Percentiles rank a stretch among this genome's conserved stretches.
These are phyloP conservation scores for Helicoverpa zea DNA, from an alignment of 1,140 invertebrate genomes.

Conservation along the genomic window DNA sequence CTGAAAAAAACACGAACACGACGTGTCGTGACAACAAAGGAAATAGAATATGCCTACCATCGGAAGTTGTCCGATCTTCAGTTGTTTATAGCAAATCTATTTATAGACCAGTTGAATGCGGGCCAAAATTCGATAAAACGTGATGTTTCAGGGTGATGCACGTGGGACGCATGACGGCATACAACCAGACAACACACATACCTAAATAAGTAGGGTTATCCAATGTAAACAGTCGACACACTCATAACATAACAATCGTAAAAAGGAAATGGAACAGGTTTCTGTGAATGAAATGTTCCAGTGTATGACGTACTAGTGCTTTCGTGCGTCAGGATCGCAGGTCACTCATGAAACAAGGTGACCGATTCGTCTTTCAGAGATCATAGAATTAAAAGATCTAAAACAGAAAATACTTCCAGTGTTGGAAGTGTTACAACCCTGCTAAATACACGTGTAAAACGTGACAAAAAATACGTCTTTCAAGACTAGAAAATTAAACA, in stretches of 20 bases:
- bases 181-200: slow-evolving; percentile 53
- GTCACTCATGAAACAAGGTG: slow-evolving; percentile 1
- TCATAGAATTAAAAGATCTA: slow-evolving; percentile 1
- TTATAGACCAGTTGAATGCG: slow-evolving; percentile 58
- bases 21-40: slow-evolving; percentile 33
- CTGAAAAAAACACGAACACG: background rate
- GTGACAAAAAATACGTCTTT: background rate
- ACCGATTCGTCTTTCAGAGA: background rate
- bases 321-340: background rate
- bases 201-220: slow-evolving; percentile 54
- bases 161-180: slow-evolving; percentile 56
- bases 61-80: slow-evolving; percentile 59
- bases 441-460: slow-evolving; percentile 7
- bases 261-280: slow-evolving; percentile 29
- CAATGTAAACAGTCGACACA: slow-evolving; percentile 46
- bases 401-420: background rate
- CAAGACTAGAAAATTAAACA: background rate
- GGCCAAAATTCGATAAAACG: slow-evolving; percentile 68
- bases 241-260: slow-evolving; percentile 25
- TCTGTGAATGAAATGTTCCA: slow-evolving; percentile 26
- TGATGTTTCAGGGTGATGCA: slow-evolving; percentile 60
- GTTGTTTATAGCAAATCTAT: slow-evolving; percentile 60
- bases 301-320: background rate
- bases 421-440: background rate
- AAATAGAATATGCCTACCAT: slow-evolving; percentile 50